Evolutionary conservation across 2,888 invertebrate genomes (phyloP).

Genomic region (Meganola albula): DNA sequence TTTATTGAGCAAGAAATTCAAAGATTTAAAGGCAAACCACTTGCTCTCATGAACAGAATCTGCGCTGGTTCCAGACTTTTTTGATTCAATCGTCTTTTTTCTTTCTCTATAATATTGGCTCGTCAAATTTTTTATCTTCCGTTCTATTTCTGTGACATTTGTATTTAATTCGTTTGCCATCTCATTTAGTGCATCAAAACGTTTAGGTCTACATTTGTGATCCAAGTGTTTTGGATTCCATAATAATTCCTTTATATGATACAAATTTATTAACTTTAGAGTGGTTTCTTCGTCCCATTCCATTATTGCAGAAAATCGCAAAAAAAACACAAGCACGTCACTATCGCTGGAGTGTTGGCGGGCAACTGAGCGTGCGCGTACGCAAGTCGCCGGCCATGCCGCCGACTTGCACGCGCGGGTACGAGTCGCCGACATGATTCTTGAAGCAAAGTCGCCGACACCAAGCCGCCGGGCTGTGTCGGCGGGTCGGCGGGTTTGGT

Average conservation of each 20-base stretch:
- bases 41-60: constrained; percentile 6
- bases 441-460: constrained; percentile 4
- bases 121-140: constrained; percentile 11
- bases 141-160: constrained; percentile 8
- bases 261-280: constrained; percentile 8
- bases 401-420: constrained; percentile 3
- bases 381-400: constrained; percentile 6
- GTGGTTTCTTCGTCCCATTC: constrained; percentile 10
- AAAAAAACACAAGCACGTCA: constrained; percentile 10
- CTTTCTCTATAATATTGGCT: constrained; percentile 10
- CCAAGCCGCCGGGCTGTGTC: constrained; percentile 3
- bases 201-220: constrained; percentile 8
- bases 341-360: constrained; percentile 9
- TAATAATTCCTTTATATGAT: constrained; percentile 10
- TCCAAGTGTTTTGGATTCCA: constrained; percentile 10
- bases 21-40: constrained; percentile 9
- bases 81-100: constrained; percentile 8
- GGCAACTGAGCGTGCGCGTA: constrained; percentile 10
- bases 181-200: constrained; percentile 10
- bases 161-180: constrained; percentile 9
- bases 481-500: not conserved
- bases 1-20: constrained; percentile 8
- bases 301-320: constrained; percentile 8
- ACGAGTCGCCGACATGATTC: constrained; percentile 5
- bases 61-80: constrained; percentile 7